Percentiles rank a stretch among this genome's conserved stretches.
Evolutionary conservation across 2,113 vertebrate species (phyloP).

Genomic region (Anseranas semipalmata): DNA sequence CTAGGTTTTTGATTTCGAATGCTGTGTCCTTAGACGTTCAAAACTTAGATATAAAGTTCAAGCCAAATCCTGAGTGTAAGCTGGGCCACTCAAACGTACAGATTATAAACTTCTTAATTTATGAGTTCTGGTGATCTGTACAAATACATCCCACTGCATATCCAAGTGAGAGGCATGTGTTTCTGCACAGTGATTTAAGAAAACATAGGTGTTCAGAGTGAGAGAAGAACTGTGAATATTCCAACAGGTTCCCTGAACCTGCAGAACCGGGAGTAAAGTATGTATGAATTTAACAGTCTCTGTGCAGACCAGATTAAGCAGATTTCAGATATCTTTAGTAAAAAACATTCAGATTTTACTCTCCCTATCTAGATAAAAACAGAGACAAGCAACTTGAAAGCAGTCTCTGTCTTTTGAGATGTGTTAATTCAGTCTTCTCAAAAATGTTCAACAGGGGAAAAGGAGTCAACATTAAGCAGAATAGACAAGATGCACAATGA

Average conservation of each 20-base stretch:
- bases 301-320: not conserved
- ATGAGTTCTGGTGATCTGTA: not conserved
- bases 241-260: not conserved
- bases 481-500: not conserved
- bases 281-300: not conserved
- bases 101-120: not conserved
- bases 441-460: not conserved
- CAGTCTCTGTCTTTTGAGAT: not conserved
- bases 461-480: not conserved
- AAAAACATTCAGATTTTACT: not conserved
- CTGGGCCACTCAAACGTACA: not conserved
- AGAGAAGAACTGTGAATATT: not conserved
- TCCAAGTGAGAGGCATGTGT: not conserved
- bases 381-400: not conserved
- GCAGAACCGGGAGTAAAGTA: not conserved
- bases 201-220: not conserved
- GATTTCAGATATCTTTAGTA: not conserved
- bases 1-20: not conserved
- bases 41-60: not conserved
- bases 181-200: not conserved
- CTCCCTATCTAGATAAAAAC: not conserved
- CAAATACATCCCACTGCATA: not conserved
- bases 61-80: not conserved
- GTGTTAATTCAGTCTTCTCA: not conserved
- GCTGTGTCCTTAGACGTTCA: not conserved